Evolutionary conservation across 2,888 invertebrate genomes (phyloP).

Genomic region (Beris morrisii): DNA sequence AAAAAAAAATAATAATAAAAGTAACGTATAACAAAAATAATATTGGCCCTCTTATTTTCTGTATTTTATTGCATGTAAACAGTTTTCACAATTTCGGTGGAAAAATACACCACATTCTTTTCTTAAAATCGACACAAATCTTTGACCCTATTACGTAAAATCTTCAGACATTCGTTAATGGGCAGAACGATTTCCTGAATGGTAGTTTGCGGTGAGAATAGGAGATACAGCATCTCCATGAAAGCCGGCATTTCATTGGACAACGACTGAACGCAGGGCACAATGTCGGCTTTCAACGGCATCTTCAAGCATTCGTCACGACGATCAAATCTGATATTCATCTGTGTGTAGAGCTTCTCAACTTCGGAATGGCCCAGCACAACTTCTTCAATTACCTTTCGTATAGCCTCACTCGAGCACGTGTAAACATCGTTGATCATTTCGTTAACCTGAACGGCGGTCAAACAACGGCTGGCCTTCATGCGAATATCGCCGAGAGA

Average conservation of each 20-base stretch:
- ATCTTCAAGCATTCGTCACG: constrained; percentile 15
- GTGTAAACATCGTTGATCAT: constrained; percentile 8
- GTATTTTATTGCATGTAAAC: no score
- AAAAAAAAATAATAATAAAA: no score
- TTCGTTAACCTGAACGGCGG: constrained; percentile 9
- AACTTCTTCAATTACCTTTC: constrained; percentile 5
- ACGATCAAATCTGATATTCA: not conserved
- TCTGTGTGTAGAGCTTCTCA: constrained; percentile 6
- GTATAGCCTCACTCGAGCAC: constrained; percentile 4
- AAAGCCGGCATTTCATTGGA: constrained; percentile 17
- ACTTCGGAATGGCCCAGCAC: not conserved
- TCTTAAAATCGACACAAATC: constrained; percentile 3
- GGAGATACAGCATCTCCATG: constrained; percentile 6
- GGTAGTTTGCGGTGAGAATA: constrained; percentile 4
- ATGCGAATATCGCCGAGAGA: constrained; percentile 2
- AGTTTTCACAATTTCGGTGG: no score
- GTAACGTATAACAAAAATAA: no score
- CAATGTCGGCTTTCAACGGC: constrained; percentile 1
- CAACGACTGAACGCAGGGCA: constrained; percentile 13
- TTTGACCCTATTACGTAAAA: constrained; percentile 15
- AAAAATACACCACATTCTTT: no score
- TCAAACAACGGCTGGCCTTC: constrained; percentile 6
- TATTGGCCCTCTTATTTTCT: no score
- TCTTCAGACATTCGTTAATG: constrained; percentile 15
- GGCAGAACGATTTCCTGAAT: constrained; percentile 9